Evolutionary conservation across 2,888 invertebrate species (phyloP), one percentile per base, ranked within the genome.

Genomic region (Fragum fragum): DNA sequence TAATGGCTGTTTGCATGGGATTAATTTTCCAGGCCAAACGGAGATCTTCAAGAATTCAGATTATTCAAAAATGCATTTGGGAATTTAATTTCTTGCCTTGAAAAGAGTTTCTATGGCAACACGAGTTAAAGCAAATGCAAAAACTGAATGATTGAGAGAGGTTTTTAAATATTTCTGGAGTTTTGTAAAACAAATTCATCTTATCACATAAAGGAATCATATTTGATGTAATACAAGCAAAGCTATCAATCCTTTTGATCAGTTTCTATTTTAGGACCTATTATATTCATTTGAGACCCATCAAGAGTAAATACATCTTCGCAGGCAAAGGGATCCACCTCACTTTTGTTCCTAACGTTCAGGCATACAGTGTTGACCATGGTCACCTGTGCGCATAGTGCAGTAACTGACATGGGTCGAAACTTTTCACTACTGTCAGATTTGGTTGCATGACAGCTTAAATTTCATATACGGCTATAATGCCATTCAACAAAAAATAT

Each of bases 81-180:
- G 47, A 47, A 47, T 47, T 47, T 47, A 47, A n/a, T 14, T 47
- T 47, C n/a, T 47, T 47, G 47, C 47, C 47, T 47, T n/a, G n/a
- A 47, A 47, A 47, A 47, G 47, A 36, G 47, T 47, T 47, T n/a
- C 47, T 47, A 47, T 47, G 47, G 47, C 47, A 47, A 47, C 47
- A 14, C 3, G 47, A 47, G 14, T 47, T 5, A 47, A 47, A n/a
- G 47, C 47, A 47, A 14, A 18, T 14, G 47, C 47, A 47, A 47
- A 47, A 47, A 47, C 3, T 47, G 47, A 14, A 47, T 47, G 47
- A 47, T 47, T 47, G n/a, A 47, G 47, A 47, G 47, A 47, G 47
- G 47, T 47, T 14, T 14, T 47, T 47, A 47, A n/a, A 47, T 9
- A 36, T 36, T 36, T 36, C 32, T 36, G 9, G 32, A 36, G 32